Evolutionary conservation across 2,888 invertebrate species (phyloP).

Genomic region (Hyalella azteca): DNA sequence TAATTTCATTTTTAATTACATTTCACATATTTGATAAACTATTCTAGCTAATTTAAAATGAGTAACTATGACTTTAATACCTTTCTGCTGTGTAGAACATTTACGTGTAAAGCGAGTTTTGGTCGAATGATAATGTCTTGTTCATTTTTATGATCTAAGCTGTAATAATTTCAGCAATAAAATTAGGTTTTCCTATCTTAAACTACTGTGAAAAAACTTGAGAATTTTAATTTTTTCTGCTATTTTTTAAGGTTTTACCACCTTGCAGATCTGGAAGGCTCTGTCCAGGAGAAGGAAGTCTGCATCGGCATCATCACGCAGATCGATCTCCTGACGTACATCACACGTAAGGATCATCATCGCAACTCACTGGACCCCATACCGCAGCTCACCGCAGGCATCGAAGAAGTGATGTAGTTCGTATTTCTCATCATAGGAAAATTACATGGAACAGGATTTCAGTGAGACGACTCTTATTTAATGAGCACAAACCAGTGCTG

Average conservation of each 20-base stretch:
- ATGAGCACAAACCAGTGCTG: too few species aligned
- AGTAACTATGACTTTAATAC: too few species aligned
- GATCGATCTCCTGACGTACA: conserved; percentile 73
- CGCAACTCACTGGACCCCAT: neutral
- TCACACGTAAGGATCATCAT: conserved; percentile 62
- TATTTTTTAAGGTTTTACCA: neutral
- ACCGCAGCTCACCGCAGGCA: neutral
- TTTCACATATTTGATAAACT: too few species aligned
- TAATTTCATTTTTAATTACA: too few species aligned
- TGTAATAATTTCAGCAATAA: too few species aligned
- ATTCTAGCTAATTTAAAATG: too few species aligned
- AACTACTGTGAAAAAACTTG: neutral
- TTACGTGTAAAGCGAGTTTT: neutral
- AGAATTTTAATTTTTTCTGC: neutral
- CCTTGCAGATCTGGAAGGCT: conserved; percentile 55
- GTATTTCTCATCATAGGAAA: neutral
- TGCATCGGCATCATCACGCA: conserved; percentile 75
- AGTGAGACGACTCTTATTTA: too few species aligned
- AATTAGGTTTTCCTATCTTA: too few species aligned
- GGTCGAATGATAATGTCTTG: neutral
- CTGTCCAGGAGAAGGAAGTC: conserved; percentile 65
- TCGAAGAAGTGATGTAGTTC: neutral
- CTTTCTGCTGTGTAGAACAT: too few species aligned
- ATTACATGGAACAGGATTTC: too few species aligned
- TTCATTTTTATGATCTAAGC: neutral